Percentiles rank a stretch among this genome's conserved stretches.
Evolutionary conservation across 1,140 invertebrate species (phyloP).

Genomic region (Cydia strobilella): DNA sequence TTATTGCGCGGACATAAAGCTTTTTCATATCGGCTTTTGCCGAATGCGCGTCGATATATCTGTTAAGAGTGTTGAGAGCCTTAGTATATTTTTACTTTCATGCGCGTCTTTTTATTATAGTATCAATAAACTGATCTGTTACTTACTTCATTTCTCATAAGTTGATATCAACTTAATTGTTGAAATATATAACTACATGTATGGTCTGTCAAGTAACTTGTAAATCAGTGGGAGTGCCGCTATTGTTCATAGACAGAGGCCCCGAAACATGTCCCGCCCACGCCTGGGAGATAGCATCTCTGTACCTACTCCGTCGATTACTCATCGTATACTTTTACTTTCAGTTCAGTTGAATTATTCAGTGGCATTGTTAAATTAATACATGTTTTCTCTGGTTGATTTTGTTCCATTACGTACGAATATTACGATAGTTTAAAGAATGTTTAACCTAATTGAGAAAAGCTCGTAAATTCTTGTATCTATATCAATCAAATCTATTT

Average conservation of each 20-base stretch:
- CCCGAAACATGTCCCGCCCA: not conserved
- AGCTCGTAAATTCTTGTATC: no score
- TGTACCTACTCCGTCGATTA: slow-evolving; percentile 10
- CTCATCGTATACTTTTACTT: not conserved
- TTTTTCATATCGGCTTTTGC: no score
- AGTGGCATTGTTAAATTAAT: not conserved
- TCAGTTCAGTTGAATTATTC: not conserved
- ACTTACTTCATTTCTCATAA: not conserved
- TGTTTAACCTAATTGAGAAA: no score
- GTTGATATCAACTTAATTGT: not conserved
- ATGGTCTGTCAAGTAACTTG: not conserved
- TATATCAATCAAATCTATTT: no score
- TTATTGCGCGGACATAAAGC: no score
- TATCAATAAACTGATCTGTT: not conserved
- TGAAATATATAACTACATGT: not conserved
- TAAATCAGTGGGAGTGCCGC: slow-evolving; percentile 10
- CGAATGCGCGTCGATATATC: no score
- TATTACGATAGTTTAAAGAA: no score
- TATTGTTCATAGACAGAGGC: not conserved
- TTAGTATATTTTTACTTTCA: not conserved
- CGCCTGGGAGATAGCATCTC: not conserved
- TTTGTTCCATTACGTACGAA: no score
- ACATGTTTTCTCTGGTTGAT: no score
- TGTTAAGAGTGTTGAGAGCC: no score
- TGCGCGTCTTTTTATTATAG: not conserved